phyloP scores from a whole-genome alignment of 2,113 vertebrate species.

The Lophochroa leadbeateri region DNA sequence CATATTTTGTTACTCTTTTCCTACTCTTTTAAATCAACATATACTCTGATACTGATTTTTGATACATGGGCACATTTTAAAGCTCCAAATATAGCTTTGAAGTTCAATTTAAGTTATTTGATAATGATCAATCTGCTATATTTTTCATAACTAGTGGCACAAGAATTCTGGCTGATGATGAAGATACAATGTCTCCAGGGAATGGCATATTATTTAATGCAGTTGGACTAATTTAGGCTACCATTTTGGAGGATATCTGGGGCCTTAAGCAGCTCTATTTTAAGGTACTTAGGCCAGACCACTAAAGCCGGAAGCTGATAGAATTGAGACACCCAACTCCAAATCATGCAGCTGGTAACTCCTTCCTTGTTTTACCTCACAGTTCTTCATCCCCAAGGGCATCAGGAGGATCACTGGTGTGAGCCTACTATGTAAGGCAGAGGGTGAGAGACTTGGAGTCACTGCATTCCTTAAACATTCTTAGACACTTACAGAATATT shows the following conservation, averaged over 20 bases:
- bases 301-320: background rate
- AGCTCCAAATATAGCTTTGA: background rate
- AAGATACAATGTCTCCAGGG: background rate
- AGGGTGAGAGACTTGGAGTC: background rate
- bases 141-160: background rate
- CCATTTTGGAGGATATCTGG: background rate
- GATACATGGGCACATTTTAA: background rate
- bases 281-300: background rate
- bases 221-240: background rate
- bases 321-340: background rate
- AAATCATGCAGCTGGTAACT: background rate
- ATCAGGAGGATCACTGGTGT: background rate
- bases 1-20: background rate
- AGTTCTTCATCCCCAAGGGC: background rate
- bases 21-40: background rate
- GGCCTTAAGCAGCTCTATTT: background rate
- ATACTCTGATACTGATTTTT: background rate
- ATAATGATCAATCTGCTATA: background rate
- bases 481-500: background rate
- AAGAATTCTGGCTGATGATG: background rate
- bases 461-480: background rate
- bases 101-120: background rate
- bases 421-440: background rate
- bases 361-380: background rate
- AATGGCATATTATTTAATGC: background rate